These are phyloP conservation scores for Typhlichthys eigenmanni DNA, from an alignment of 2,797 vertebrate genomes.

Conservation along the genomic window DNA sequence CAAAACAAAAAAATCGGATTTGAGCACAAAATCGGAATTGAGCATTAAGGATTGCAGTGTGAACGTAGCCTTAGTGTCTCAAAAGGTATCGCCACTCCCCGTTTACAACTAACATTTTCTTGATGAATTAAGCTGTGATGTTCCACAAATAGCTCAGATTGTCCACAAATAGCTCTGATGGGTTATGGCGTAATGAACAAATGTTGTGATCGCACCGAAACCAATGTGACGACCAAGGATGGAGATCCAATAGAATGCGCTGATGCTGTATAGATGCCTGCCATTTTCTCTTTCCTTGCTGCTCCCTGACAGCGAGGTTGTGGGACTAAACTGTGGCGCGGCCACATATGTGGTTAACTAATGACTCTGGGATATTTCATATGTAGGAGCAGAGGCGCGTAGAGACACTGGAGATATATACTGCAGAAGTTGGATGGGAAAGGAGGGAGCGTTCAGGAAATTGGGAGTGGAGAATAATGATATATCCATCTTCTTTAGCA, in stretches of 20 bases:
- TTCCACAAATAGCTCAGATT: slow-evolving; percentile 23
- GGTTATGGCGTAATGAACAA: no score
- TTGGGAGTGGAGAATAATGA: no score
- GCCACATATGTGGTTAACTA: slow-evolving; percentile 19
- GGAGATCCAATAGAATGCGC: slow-evolving; percentile 26
- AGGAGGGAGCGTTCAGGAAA: not conserved
- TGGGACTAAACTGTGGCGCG: slow-evolving; percentile 4
- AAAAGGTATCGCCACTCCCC: slow-evolving; percentile 14
- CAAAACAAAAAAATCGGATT: no score
- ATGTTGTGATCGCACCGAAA: not conserved
- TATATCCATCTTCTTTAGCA: slow-evolving; percentile 31
- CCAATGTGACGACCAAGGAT: slow-evolving; percentile 13
- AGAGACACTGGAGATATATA: not conserved
- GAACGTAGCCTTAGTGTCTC: no score
- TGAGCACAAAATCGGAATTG: no score
- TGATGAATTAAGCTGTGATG: slow-evolving; percentile 38
- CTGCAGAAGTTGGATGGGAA: not conserved
- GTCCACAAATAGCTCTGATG: no score
- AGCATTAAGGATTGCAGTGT: no score
- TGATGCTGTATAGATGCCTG: slow-evolving; percentile 27
- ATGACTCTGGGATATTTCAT: not conserved
- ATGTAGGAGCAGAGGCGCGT: not conserved
- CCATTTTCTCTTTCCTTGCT: slow-evolving; percentile 47
- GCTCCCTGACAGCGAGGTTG: slow-evolving; percentile 5
- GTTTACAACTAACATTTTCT: slow-evolving; percentile 38